Conservation (phyloP, 1,140 invertebrate species). For the Drosophila rufa region DNA sequence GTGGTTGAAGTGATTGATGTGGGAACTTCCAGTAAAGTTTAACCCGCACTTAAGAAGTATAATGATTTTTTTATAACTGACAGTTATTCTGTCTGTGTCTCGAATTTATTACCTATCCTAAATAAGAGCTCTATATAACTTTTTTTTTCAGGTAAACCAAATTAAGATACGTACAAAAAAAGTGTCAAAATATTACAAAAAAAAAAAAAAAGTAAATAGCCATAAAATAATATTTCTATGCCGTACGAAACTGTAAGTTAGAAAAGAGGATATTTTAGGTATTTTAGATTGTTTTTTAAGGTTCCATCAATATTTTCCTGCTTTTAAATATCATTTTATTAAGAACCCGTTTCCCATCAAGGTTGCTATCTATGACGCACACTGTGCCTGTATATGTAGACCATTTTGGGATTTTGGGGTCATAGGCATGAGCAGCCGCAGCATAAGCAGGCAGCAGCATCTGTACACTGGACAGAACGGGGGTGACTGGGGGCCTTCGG, state of each 20-base stretch:
- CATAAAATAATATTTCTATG: no score
- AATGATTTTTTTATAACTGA: no score
- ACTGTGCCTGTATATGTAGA: constrained; percentile 46
- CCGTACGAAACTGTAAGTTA: no score
- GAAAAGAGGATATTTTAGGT: neutral
- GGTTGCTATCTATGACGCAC: constrained; percentile 13
- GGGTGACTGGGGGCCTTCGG: constrained; percentile 3
- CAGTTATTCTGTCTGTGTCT: no score
- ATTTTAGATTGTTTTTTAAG: neutral
- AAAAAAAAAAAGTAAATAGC: no score
- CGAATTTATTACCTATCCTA: no score
- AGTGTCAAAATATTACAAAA: no score
- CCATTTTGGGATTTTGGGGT: constrained; percentile 61
- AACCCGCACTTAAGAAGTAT: neutral
- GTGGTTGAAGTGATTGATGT: neutral
- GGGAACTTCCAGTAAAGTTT: neutral
- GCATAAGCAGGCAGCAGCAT: constrained; percentile 35
- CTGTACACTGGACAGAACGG: constrained; percentile 22
- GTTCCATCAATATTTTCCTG: neutral
- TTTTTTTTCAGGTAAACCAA: no score
- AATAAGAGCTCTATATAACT: no score
- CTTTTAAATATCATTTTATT: neutral
- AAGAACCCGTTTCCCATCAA: constrained; percentile 4
- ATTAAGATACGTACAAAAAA: no score
- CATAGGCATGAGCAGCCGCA: constrained; percentile 49